Evolutionary conservation across 2,113 vertebrate genomes (phyloP).

Genomic region (rabbit (Oryctolagus cuniculus)): DNA sequence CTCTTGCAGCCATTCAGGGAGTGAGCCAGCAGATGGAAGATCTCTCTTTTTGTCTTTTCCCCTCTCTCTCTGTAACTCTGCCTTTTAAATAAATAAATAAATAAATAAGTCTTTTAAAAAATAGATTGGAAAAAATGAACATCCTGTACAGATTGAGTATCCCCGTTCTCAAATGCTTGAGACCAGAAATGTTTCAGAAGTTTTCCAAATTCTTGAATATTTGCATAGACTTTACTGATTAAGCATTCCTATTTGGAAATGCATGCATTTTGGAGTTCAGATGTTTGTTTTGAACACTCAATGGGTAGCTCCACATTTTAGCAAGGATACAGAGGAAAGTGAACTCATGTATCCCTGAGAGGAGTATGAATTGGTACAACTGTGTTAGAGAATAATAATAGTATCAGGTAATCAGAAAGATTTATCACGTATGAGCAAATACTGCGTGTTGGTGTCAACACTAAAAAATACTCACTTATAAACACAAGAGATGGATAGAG

Average conservation of each 20-base stretch:
- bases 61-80: no score
- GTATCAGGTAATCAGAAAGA: neutral
- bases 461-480: neutral
- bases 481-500: neutral
- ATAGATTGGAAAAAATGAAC: neutral
- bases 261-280: neutral
- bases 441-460: neutral
- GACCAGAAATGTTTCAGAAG: neutral
- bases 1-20: no score
- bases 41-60: no score
- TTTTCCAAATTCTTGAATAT: neutral
- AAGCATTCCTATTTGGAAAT: neutral
- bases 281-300: neutral
- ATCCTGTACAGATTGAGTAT: neutral
- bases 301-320: neutral
- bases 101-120: no score
- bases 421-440: neutral
- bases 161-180: neutral
- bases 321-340: no score
- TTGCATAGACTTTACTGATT: neutral
- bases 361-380: neutral
- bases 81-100: no score
- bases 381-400: neutral
- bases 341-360: no score
- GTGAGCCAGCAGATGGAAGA: no score